A percentile compares a stretch with the other conserved stretches of the same genome.
phyloP scores from a whole-genome alignment of 2,113 vertebrate genomes.

The Chroicocephalus ridibundus region DNA sequence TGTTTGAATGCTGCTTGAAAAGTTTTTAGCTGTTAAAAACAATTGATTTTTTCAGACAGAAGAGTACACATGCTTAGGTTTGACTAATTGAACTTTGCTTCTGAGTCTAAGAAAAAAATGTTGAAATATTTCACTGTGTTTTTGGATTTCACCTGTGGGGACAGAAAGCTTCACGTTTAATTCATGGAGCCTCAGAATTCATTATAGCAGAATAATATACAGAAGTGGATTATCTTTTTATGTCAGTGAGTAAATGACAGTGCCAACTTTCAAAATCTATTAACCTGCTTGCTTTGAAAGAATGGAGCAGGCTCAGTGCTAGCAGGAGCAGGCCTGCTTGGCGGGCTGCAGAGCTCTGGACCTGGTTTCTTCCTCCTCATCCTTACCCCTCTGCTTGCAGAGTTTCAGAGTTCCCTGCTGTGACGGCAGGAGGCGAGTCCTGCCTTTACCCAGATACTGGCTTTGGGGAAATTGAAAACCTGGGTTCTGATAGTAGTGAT shows the following conservation, averaged over 20 bases:
- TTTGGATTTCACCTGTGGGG: background rate
- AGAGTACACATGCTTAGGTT: background rate
- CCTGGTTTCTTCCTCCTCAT: background rate
- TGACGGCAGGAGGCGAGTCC: background rate
- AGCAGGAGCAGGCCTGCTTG: background rate
- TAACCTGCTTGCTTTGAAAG: background rate
- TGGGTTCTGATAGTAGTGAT: background rate
- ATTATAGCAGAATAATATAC: background rate
- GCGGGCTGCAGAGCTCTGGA: background rate
- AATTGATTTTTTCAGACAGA: background rate
- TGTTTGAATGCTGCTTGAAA: background rate
- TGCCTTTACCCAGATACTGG: background rate
- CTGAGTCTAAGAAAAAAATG: background rate
- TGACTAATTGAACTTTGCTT: background rate
- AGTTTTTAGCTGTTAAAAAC: background rate
- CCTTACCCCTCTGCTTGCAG: background rate
- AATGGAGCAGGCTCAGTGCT: background rate
- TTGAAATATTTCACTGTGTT: background rate
- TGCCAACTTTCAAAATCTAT: background rate
- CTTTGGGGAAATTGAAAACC: background rate
- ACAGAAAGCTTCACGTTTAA: background rate
- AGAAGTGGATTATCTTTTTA: background rate
- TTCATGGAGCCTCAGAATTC: background rate
- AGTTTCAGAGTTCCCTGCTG: background rate
- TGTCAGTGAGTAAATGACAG: background rate